A percentile compares a stretch with the other conserved stretches of the same genome.
Conservation (phyloP, 2,888 invertebrate species). For the Mayetiola destructor region DNA sequence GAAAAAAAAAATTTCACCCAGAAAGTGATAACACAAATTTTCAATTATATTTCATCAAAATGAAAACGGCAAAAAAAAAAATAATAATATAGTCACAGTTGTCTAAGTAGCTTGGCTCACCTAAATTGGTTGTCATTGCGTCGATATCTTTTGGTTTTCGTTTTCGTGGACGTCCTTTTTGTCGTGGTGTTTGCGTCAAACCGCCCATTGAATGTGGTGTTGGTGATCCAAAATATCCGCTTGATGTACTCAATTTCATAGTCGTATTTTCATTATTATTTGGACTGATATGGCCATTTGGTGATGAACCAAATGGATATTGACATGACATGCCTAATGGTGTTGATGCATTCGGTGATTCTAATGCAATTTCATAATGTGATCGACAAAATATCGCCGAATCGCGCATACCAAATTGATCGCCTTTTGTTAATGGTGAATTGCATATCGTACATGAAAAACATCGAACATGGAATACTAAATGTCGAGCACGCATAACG, state of each 20-base stretch:
- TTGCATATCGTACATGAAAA: slow-evolving; percentile 86
- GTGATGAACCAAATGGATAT: slow-evolving; percentile 37
- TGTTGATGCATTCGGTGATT: slow-evolving; percentile 29
- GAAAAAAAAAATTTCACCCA: no score
- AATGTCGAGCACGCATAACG: slow-evolving; percentile 86
- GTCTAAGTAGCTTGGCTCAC: slow-evolving; percentile 52
- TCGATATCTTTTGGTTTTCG: slow-evolving; percentile 84
- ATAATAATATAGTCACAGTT: slow-evolving; percentile 5
- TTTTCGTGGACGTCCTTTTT: slow-evolving; percentile 85
- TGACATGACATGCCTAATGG: slow-evolving; percentile 38
- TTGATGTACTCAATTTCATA: slow-evolving; percentile 33
- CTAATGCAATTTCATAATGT: slow-evolving; percentile 33
- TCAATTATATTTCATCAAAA: no score
- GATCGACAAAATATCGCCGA: slow-evolving; percentile 69
- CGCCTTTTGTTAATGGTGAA: slow-evolving; percentile 77
- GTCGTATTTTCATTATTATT: slow-evolving; percentile 6
- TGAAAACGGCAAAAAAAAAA: neutral
- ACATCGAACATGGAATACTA: slow-evolving; percentile 88
- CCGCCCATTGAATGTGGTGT: slow-evolving; percentile 37
- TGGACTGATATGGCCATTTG: slow-evolving; percentile 24
- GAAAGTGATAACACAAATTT: no score
- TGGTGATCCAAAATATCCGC: slow-evolving; percentile 40
- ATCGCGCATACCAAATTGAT: slow-evolving; percentile 86
- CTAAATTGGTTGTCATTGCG: slow-evolving; percentile 70
- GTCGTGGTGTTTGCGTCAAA: slow-evolving; percentile 52